Percentiles rank a stretch among this genome's conserved stretches.
phyloP scores from a whole-genome alignment of 2,888 invertebrate species.

The Ceramica pisi region DNA sequence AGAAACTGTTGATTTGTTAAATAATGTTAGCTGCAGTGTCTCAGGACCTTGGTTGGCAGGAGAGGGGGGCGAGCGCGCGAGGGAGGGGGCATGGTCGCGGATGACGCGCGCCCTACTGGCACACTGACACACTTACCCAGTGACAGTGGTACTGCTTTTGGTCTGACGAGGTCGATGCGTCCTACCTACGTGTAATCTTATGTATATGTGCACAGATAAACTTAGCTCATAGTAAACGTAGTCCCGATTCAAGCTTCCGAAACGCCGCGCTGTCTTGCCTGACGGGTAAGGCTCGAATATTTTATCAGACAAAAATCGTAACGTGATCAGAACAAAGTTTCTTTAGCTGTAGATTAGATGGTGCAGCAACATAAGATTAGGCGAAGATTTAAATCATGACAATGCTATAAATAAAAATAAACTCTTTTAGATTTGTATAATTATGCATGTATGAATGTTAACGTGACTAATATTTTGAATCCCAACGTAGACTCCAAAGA shows the following conservation, averaged over 20 bases:
- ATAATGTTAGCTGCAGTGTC: slow-evolving; percentile 83
- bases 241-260: slow-evolving; percentile 30
- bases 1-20: slow-evolving; percentile 75
- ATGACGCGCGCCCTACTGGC: slow-evolving; percentile 90
- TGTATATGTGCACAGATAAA: slow-evolving; percentile 64
- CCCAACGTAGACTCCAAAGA: neutral
- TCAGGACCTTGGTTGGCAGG: slow-evolving; percentile 86
- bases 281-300: slow-evolving; percentile 17
- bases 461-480: neutral
- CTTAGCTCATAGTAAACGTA: slow-evolving; percentile 49
- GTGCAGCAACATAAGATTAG: neutral
- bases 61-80: slow-evolving; percentile 73
- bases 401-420: neutral
- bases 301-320: slow-evolving; percentile 5
- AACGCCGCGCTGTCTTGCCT: slow-evolving; percentile 16
- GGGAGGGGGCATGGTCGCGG: slow-evolving; percentile 84
- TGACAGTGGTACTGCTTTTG: slow-evolving; percentile 91
- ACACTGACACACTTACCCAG: slow-evolving; percentile 90
- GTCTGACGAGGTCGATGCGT: slow-evolving; percentile 89
- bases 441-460: too few species aligned
- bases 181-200: slow-evolving; percentile 82
- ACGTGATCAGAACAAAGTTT: slow-evolving; percentile 4
- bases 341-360: neutral
- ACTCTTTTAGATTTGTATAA: neutral
- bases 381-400: neutral